phyloP scores from a whole-genome alignment of 2,888 invertebrate genomes.

The Chrysolina oricalcia region DNA sequence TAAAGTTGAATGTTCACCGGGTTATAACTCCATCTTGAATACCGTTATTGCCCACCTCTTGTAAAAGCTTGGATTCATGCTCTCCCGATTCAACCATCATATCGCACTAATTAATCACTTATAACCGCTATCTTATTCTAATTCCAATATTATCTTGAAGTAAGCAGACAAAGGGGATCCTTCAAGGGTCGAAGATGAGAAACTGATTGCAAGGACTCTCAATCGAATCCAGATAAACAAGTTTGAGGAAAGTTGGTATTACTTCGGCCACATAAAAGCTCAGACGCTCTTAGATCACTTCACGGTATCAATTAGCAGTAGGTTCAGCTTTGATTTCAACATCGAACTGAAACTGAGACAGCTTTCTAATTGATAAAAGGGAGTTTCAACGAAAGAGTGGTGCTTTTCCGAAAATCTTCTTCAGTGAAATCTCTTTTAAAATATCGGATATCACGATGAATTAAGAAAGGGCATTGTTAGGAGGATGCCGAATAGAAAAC shows the following conservation, averaged over 20 bases:
- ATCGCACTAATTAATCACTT: not conserved
- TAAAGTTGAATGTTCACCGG: too few relatives aligned
- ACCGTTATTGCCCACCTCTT: too few relatives aligned
- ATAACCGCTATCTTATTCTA: not conserved
- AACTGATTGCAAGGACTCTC: not conserved
- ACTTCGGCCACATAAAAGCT: conserved; percentile 21
- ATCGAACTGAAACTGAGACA: conserved; percentile 10
- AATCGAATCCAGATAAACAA: conserved; percentile 18
- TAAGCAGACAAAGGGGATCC: not conserved
- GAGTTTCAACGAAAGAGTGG: not conserved
- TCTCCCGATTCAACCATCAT: not conserved
- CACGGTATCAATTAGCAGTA: conserved; percentile 27
- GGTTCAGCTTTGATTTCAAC: conserved; percentile 9
- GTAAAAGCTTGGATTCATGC: too few relatives aligned
- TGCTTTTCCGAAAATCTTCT: not conserved
- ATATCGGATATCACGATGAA: not conserved
- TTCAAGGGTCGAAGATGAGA: not conserved
- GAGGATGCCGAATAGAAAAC: too few relatives aligned
- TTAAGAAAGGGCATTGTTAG: too few relatives aligned
- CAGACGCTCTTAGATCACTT: conserved; percentile 24
- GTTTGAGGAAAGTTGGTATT: conserved; percentile 14
- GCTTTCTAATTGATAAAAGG: not conserved
- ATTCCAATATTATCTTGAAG: not conserved
- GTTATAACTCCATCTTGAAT: too few relatives aligned
- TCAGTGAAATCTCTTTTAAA: not conserved